These are phyloP conservation scores for Heliconius cydno DNA, from an alignment of 2,888 invertebrate species.

Conservation along the genomic window DNA sequence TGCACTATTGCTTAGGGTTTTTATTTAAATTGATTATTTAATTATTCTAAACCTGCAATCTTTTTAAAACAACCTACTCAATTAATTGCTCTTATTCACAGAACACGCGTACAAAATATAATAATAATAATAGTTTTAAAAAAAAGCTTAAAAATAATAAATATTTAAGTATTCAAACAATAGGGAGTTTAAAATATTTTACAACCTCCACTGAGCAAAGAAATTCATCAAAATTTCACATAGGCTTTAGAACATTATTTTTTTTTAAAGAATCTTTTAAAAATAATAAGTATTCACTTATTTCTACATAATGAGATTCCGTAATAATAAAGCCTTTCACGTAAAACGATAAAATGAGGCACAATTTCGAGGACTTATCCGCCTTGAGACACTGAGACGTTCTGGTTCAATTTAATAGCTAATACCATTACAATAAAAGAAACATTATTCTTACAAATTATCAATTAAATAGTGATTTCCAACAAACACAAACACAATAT, in stretches of 20 bases:
- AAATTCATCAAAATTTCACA: slow-evolving; percentile 58
- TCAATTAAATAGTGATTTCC: slow-evolving; percentile 55
- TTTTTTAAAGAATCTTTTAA: slow-evolving; percentile 5
- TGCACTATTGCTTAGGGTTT: background rate
- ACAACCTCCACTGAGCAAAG: slow-evolving; percentile 80
- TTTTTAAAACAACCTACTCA: background rate
- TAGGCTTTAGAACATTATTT: slow-evolving; percentile 48
- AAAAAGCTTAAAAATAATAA: slow-evolving; percentile 41
- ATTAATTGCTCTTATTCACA: slow-evolving; percentile 35
- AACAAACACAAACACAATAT: slow-evolving; percentile 37
- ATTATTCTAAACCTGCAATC: background rate
- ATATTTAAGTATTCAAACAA: slow-evolving; percentile 43
- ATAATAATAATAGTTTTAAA: slow-evolving; percentile 11
- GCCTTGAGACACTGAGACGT: slow-evolving; percentile 62
- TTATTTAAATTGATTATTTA: background rate
- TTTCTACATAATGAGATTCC: slow-evolving; percentile 22
- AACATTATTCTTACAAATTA: slow-evolving; percentile 67
- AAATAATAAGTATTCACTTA: slow-evolving; percentile 34
- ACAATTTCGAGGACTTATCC: slow-evolving; percentile 67
- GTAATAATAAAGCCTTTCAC: slow-evolving; percentile 22
- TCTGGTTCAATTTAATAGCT: slow-evolving; percentile 62
- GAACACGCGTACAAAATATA: slow-evolving; percentile 28
- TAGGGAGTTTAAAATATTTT: slow-evolving; percentile 51
- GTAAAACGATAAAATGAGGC: slow-evolving; percentile 64
- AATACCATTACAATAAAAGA: slow-evolving; percentile 60